A percentile compares a stretch with the other conserved stretches of the same genome.
Conservation (phyloP, 2,888 invertebrate species). For the Amaurobius ferox region DNA sequence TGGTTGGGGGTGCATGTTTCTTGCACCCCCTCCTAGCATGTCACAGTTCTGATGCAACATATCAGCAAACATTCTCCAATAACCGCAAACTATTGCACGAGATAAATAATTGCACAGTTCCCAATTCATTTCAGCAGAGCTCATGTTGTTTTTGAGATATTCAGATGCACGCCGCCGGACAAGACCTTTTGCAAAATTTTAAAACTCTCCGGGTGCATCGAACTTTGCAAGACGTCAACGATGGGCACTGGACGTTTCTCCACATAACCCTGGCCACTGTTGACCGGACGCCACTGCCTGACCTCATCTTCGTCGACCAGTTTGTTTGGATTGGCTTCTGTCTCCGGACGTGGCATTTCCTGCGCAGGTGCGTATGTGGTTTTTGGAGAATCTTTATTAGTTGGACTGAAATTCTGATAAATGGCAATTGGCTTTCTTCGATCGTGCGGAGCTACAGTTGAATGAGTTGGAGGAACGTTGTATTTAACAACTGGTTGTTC, state of each 20-base stretch:
- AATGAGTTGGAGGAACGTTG: constrained; percentile 17
- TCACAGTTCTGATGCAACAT: no score
- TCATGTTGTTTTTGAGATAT: neutral
- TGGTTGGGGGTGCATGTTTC: no score
- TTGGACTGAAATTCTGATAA: constrained; percentile 9
- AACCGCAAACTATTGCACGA: no score
- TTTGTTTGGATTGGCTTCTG: constrained; percentile 35
- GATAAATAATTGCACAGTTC: neutral
- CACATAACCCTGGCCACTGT: constrained; percentile 29
- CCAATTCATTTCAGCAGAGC: neutral
- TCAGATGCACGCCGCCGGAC: neutral
- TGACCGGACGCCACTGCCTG: constrained; percentile 36
- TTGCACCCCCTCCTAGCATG: no score
- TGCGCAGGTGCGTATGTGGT: constrained; percentile 26
- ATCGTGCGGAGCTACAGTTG: constrained; percentile 41
- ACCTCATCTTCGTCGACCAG: constrained; percentile 32
- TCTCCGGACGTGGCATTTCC: constrained; percentile 14
- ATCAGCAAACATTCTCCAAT: no score
- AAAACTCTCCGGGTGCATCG: constrained; percentile 22
- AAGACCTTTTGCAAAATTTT: constrained; percentile 22
- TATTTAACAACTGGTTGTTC: constrained; percentile 44
- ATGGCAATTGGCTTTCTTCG: constrained; percentile 33
- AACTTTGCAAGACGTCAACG: neutral
- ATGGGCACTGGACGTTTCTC: constrained; percentile 49
- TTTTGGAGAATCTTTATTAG: neutral